These are phyloP conservation scores for Rhingia campestris DNA, from an alignment of 2,888 invertebrate genomes.

Conservation along the genomic window DNA sequence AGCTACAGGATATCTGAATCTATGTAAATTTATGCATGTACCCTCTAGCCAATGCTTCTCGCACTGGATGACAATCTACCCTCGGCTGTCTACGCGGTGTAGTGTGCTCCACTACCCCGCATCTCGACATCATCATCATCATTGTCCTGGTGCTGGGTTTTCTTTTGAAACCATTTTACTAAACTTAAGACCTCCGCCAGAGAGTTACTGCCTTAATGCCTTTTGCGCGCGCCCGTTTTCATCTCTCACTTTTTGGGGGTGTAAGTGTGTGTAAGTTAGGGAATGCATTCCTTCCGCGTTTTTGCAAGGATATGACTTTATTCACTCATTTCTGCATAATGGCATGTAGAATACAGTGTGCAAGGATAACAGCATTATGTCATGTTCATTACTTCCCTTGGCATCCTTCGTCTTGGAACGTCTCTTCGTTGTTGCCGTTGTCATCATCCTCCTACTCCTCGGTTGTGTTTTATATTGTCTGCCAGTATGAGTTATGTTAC, in stretches of 20 bases:
- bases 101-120: neutral
- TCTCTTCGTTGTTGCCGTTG: too few relatives aligned
- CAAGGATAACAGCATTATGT: slow-evolving; percentile 64
- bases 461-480: slow-evolving; percentile 3
- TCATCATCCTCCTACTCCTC: neutral
- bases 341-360: slow-evolving; percentile 23
- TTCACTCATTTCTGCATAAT: slow-evolving; percentile 32
- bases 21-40: slow-evolving; percentile 64
- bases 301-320: slow-evolving; percentile 48
- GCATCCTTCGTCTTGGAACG: slow-evolving; percentile 1
- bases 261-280: neutral
- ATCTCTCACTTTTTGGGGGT: neutral
- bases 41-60: slow-evolving; percentile 14
- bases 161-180: slow-evolving; percentile 46
- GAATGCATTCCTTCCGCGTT: slow-evolving; percentile 25
- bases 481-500: slow-evolving; percentile 61
- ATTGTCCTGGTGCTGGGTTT: slow-evolving; percentile 5
- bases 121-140: neutral
- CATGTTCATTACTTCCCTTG: slow-evolving; percentile 63
- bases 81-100: neutral
- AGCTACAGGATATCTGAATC: slow-evolving; percentile 44
- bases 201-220: slow-evolving; percentile 46
- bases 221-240: slow-evolving; percentile 10
- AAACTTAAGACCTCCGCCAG: slow-evolving; percentile 52
- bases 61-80: slow-evolving; percentile 34